Base-by-base conservation (phyloP, 2,113 vertebrate species). In the Microtus pennsylvanicus region DNA sequence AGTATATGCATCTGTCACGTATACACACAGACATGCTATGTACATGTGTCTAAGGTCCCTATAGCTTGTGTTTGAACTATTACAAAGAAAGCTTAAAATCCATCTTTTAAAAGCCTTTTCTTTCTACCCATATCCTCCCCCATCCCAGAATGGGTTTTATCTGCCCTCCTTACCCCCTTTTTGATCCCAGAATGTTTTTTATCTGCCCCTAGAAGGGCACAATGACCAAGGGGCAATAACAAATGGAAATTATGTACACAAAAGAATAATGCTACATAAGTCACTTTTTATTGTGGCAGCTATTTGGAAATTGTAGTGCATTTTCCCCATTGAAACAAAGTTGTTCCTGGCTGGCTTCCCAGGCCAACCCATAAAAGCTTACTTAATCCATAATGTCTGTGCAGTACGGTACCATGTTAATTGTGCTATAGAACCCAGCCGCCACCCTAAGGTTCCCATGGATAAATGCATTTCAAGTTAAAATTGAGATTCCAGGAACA, bases 301-400 rank as follows among this genome's bases (percentile, higher is more conserved):
- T 89, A 50, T 91, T 96, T 95, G 88, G 91, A 95, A 96, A 94
- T 88, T 95, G 65, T 61, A 58, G 19, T 90, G 33, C 72, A 61
- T 97, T 97, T 97, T 85, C 76, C 81, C 92, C 86, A 93, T 35
- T 90, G 86, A 95, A 94, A 94, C 47, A 38, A 89, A 82, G 52
- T 89, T 96, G 78, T 78, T 89, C 22, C 13, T 96, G 94, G 38
- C 87, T 96, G 87, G 83, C 69, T 97, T 95, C 78, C 96, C 92
- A 96, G 92, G 77, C 91, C 89, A 82, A 80, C 89, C 78, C 87
- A 94, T 70, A 91, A 94, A 93, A 82, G 77, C 86, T 91, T 89
- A 70, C 89, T 96, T 96, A 93, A 93, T 94, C 85, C 76, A 24
- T 89, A 82, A 82, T 87, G 87, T 96, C 77, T 97, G 74, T 91